A percentile compares a stretch with the other conserved stretches of the same genome.
Evolutionary conservation across 37 sponge, comb jelly and placozoan genomes (phyloP).

Genomic region (Tethya wilhelma): DNA sequence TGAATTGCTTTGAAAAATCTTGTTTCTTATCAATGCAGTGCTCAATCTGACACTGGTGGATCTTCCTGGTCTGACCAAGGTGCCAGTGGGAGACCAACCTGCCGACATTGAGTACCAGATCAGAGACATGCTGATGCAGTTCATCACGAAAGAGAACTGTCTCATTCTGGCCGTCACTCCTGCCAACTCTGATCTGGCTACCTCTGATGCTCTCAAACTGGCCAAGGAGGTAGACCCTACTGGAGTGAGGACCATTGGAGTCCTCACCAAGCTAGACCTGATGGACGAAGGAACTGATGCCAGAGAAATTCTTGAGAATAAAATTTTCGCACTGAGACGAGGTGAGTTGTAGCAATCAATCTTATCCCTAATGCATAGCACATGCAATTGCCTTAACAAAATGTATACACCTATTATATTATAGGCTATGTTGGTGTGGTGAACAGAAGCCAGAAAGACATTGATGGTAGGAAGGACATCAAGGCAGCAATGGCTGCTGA

Average conservation of each 20-base stretch:
- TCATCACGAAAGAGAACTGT: slow-evolving; percentile 91
- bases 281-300: slow-evolving; percentile 99
- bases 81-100: slow-evolving; percentile 98
- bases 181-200: slow-evolving; percentile 97
- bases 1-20: no score
- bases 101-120: slow-evolving; percentile 97
- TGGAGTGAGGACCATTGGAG: slow-evolving; percentile 92
- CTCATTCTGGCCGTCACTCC: slow-evolving; percentile 98
- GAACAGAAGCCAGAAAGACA: slow-evolving; percentile 98
- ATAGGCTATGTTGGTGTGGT: slow-evolving; percentile 98
- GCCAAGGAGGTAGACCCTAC: slow-evolving; percentile 98
- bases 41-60: slow-evolving; percentile 98
- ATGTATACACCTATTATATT: no score
- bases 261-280: slow-evolving; percentile 97
- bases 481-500: slow-evolving; percentile 94
- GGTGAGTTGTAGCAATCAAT: no score
- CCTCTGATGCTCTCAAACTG: slow-evolving; percentile 96
- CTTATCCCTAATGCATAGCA: no score
- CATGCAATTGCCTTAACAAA: no score
- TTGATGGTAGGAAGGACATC: slow-evolving; percentile 98
- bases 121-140: slow-evolving; percentile 96
- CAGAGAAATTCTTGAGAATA: slow-evolving; percentile 92
- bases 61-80: slow-evolving; percentile 98
- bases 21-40: no score
- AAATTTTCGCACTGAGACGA: slow-evolving; percentile 85